Evolutionary conservation across 2,888 invertebrate genomes (phyloP), one percentile per base, ranked within the genome.

Genomic region (Amitus sp.): DNA sequence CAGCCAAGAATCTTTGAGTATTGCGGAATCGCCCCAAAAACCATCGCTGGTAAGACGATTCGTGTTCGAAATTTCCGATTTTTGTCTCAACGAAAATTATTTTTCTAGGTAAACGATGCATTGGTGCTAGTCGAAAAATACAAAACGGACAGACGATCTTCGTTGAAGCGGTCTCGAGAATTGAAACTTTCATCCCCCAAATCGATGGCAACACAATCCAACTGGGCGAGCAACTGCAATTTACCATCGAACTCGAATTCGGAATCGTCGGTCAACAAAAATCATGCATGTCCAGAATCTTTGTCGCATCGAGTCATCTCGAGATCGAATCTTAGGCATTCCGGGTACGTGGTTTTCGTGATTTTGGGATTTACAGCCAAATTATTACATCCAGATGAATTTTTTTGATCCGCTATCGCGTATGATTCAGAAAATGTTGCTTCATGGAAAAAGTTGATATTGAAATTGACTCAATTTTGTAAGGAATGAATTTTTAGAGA

Each of bases 251-350:
- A 37, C 46, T 68, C 0, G 69, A 71, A 15, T 9, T 59, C 72
- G 0, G 74, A 76, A 15, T 53, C 70, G 33, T 60, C 66, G 2
- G 19, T 69, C 23, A 78, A 80, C 12, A 77, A 77, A 23, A 76
- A 75, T 2, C 65, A 62, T 19, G 66, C 72, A 10, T 68, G 72
- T 1, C 68, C 74, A 4, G 76, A 73, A 18, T 73, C 75, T 15
- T 68, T 74, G 10, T 73, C 71, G 6, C 76, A 75, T 28, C 69
- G 77, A 47, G 73, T 74, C n/a, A 80, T 82, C 37, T 82, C 82
- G 20, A 78, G 84, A 62, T 83, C 84, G 2, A 85, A 83, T 68
- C 37, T 84, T 45, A 79, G 84, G 66, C 85, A 84, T 71, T 65
- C 63, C 59, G 63, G 58, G 63, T 55, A 9, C 33, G 49, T 9